phyloP scores from a whole-genome alignment of 2,797 vertebrate species.

The Trachops cirrhosus region DNA sequence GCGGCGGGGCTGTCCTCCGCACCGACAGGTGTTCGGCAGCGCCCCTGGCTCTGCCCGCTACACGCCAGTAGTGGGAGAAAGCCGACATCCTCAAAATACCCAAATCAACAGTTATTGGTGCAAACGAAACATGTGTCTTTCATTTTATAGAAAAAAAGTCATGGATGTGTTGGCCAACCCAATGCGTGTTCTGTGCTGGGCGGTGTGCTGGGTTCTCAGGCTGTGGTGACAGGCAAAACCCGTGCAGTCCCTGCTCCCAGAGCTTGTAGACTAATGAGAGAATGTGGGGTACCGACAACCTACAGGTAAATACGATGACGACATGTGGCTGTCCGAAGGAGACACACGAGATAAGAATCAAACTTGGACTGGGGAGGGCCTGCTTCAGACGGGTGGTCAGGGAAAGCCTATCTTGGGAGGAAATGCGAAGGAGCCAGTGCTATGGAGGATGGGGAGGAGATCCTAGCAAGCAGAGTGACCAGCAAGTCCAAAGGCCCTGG shows the following conservation, averaged over 20 bases:
- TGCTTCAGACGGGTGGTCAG: not conserved
- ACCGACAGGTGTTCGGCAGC: not conserved
- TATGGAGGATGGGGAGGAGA: not conserved
- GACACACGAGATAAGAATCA: not conserved
- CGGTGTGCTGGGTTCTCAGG: not conserved
- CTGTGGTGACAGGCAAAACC: not conserved
- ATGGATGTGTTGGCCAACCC: not conserved
- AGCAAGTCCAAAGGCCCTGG: not conserved
- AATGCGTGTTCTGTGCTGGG: not conserved
- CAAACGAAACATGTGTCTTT: not conserved
- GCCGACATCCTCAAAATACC: not conserved
- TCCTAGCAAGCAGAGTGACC: not conserved
- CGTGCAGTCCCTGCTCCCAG: not conserved
- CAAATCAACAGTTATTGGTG: not conserved
- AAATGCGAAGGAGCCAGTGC: not conserved
- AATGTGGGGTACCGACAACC: not conserved
- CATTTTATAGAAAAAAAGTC: not conserved
- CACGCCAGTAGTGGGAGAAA: accelerated
- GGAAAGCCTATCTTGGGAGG: not conserved
- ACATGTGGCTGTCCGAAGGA: not conserved
- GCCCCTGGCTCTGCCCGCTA: not conserved
- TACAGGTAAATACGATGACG: not conserved
- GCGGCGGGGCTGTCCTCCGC: no score
- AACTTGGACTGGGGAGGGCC: not conserved
- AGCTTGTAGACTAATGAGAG: not conserved